Percentiles rank a stretch among this genome's conserved stretches.
Conservation (phyloP, 1,140 invertebrate species). For the Calycopis cecrops region DNA sequence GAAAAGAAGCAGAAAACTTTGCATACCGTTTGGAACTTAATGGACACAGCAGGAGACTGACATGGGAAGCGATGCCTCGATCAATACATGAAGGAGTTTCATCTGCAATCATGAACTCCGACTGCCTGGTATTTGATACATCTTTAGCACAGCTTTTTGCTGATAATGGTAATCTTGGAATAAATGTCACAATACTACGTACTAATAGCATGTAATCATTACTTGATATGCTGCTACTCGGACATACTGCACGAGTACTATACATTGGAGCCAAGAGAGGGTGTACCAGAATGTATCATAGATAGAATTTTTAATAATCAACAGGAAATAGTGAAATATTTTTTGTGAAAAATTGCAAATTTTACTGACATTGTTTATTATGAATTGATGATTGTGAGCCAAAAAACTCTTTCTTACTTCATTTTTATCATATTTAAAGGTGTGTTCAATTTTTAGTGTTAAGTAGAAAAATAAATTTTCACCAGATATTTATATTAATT, state of each 20-base stretch:
- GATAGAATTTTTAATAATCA: constrained; percentile 26
- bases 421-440: constrained; percentile 47
- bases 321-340: constrained; percentile 27
- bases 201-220: constrained; percentile 71
- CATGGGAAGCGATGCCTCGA: constrained; percentile 99
- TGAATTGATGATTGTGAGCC: constrained; percentile 49
- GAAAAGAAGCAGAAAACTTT: constrained; percentile 99
- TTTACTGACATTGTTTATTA: constrained; percentile 40
- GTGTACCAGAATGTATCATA: constrained; percentile 24
- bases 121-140: constrained; percentile 99
- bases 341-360: constrained; percentile 28
- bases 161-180: constrained; percentile 99
- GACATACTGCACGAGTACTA: constrained; percentile 5
- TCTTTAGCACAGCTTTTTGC: constrained; percentile 98
- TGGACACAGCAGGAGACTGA: constrained; percentile 93
- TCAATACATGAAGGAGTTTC: constrained; percentile 99
- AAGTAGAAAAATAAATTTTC: constrained; percentile 47
- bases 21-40: constrained; percentile 98
- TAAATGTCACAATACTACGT: constrained; percentile 99
- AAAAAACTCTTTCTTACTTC: constrained; percentile 52
- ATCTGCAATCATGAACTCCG: constrained; percentile 97
- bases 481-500: constrained; percentile 28
- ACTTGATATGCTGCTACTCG: constrained; percentile 17
- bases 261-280: constrained; percentile 25
- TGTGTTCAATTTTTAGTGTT: constrained; percentile 60